A percentile compares a stretch with the other conserved stretches of the same genome.
Evolutionary conservation across 2,888 invertebrate genomes (phyloP).

Genomic region (Stenotaenia linearis): DNA sequence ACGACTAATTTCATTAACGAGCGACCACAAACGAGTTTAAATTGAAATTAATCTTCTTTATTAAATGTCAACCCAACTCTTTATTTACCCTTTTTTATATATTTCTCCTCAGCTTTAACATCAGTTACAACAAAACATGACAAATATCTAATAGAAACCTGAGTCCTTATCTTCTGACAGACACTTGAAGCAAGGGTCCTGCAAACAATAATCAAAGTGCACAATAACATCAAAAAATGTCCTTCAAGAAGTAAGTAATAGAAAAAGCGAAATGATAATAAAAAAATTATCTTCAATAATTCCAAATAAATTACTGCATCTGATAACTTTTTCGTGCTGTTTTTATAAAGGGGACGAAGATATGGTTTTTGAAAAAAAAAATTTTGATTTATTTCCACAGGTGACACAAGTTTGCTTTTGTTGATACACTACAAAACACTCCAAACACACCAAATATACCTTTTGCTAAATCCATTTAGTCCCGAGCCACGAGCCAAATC

Average conservation of each 20-base stretch:
- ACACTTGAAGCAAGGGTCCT: background rate
- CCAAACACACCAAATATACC: background rate
- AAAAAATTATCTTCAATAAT: too few relatives aligned
- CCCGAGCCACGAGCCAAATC: background rate
- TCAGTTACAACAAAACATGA: background rate
- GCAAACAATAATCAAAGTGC: background rate
- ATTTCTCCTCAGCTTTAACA: background rate
- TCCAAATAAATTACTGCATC: background rate
- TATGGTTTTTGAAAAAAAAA: too few relatives aligned
- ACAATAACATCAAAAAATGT: background rate
- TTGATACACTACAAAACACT: slow-evolving; percentile 3
- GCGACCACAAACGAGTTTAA: background rate
- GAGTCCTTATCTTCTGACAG: background rate
- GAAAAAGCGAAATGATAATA: background rate
- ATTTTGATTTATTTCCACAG: background rate
- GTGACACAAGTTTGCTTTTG: slow-evolving; percentile 1
- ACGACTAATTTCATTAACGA: background rate
- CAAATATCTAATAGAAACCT: background rate
- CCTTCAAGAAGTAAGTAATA: background rate
- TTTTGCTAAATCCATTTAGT: slow-evolving; percentile 5
- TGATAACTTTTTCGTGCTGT: background rate
- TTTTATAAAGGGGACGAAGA: background rate
- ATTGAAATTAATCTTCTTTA: background rate
- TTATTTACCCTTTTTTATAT: too few relatives aligned
- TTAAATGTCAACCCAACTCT: background rate